Evolutionary conservation across 2,797 vertebrate species (phyloP).

Genomic region (Hypotaenidia okinawae): DNA sequence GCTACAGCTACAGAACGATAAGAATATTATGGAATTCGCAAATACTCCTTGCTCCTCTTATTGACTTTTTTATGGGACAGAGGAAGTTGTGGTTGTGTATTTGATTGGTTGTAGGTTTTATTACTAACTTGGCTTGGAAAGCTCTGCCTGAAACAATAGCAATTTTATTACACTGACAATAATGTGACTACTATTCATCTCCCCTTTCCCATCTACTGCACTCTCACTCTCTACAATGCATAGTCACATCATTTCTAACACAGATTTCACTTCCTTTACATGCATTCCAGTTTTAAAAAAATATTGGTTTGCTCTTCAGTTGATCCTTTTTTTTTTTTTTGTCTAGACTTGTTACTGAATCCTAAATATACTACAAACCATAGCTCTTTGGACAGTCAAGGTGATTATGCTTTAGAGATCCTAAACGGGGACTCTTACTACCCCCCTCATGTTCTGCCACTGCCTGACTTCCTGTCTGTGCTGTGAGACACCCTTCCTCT

Average conservation of each 20-base stretch:
- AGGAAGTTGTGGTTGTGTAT: neutral
- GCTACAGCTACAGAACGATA: neutral
- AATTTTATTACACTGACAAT: neutral
- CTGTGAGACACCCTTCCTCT: neutral
- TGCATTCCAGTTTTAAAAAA: neutral
- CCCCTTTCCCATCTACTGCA: neutral
- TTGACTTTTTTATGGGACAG: neutral
- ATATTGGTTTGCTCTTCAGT: neutral
- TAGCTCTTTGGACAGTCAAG: neutral
- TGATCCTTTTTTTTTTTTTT: neutral
- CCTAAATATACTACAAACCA: neutral
- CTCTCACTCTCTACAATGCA: neutral
- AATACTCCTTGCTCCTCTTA: neutral
- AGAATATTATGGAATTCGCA: neutral
- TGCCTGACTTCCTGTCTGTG: neutral
- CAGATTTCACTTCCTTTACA: neutral
- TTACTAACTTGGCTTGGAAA: neutral
- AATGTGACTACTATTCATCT: neutral
- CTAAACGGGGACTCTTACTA: neutral
- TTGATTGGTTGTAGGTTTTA: neutral
- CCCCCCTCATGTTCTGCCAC: neutral
- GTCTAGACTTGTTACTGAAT: neutral
- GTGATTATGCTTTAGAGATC: neutral
- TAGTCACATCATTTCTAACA: neutral
- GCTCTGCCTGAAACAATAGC: neutral